Conservation (phyloP, 2,888 invertebrate species). For the Incurvaria masculella region DNA sequence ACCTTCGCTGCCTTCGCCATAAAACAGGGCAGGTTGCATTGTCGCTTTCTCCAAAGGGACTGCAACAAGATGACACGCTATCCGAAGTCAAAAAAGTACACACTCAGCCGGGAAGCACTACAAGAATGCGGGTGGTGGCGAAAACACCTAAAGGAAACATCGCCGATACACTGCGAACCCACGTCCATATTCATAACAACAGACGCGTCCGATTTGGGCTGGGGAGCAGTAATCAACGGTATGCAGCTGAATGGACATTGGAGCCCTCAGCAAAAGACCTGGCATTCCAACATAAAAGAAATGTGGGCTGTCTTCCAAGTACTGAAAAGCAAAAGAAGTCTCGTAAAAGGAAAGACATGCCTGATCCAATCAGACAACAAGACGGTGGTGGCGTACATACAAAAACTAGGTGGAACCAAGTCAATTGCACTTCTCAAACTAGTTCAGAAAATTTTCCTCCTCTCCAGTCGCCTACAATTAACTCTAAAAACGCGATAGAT, state of each 20-base stretch:
- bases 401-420: conserved; percentile 1
- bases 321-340: neutral
- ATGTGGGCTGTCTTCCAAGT: neutral
- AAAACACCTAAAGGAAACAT: neutral
- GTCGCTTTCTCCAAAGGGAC: neutral
- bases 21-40: neutral
- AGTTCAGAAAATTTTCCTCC: neutral
- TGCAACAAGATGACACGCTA: neutral
- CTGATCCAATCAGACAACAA: conserved; percentile 4
- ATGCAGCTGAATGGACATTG: neutral
- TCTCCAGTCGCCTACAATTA: neutral
- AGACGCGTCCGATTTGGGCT: conserved; percentile 1
- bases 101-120: neutral
- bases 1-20: neutral
- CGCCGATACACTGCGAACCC: neutral
- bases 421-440: conserved; percentile 1
- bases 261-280: neutral
- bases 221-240: neutral
- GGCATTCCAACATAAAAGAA: conserved; percentile 2
- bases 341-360: neutral
- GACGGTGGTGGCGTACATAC: neutral
- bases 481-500: conserved; percentile 4
- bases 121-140: neutral
- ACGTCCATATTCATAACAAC: neutral
- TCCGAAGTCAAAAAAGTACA: neutral